Base-by-base conservation (phyloP, 2,888 invertebrate genomes). In the Cosmopolites sordidus region DNA sequence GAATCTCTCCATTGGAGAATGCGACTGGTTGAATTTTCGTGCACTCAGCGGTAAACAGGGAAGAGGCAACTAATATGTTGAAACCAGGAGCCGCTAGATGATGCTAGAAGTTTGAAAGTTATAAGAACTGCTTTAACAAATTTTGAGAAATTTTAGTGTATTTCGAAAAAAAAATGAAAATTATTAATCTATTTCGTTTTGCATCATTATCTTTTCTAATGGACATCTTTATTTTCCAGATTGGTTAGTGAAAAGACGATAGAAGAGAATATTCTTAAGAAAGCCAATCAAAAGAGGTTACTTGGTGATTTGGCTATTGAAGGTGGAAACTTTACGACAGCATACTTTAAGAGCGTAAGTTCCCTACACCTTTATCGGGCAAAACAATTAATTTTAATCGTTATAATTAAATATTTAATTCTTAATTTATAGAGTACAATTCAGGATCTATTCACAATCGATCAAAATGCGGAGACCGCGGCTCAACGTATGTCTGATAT, bases 211-310 rank as follows among this genome's bases (percentile, higher is more conserved):
- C 33, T 33, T 11, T 33, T 33, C 3, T 22, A 22, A 14, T 22
- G 14, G 9, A 6, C 12, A 30, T 47, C 30, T 43, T 48, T 8
- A 39, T 33, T 69, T 72, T 14, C 3, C 62, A 89, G 98, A 58
- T 79, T 99, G 65, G 91, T 99, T 54, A 95, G 96, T 71, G 93
- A 96, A 72, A 89, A 87, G 76, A 98, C 99, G 8, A 91, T 99
- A 39, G 99, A 99, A 79, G 99, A 99, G 76, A 99, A 99, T 76
- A 99, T 99, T 66, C 76, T 99, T 67, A 96, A 95, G 76, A 99
- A 99, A 75, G 99, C 99, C 2, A 93, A 92, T 75, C 97, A 99
- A 76, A 99, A 99, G 75, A 83, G 96, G 58, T 79, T 94, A 71
- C 82, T 99, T 18, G 96, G 96, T 46, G 93, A 96, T 75, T 82